phyloP scores from a whole-genome alignment of 1,140 invertebrate species.

The Drusus annulatus region DNA sequence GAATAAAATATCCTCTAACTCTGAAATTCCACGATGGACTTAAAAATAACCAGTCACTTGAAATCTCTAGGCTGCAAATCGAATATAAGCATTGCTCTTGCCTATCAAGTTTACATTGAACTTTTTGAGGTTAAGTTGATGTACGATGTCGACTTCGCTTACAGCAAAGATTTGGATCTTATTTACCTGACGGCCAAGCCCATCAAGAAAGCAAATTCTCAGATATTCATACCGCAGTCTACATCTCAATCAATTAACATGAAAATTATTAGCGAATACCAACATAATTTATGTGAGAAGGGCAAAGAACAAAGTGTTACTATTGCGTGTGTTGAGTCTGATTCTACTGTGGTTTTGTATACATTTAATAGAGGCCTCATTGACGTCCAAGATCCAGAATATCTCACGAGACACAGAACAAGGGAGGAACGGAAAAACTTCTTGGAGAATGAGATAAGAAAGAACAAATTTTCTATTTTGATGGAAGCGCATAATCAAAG shows the following conservation, averaged over 20 bases:
- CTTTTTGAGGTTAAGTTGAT: slow-evolving; percentile 55
- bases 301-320: slow-evolving; percentile 24
- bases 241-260: slow-evolving; percentile 42
- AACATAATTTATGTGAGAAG: slow-evolving; percentile 50
- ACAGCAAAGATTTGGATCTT: slow-evolving; percentile 34
- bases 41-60: slow-evolving; percentile 45
- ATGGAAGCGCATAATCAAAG: slow-evolving; percentile 47
- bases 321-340: slow-evolving; percentile 48
- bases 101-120: slow-evolving; percentile 54
- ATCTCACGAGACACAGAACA: slow-evolving; percentile 46
- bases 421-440: slow-evolving; percentile 51
- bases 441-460: slow-evolving; percentile 53
- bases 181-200: slow-evolving; percentile 51
- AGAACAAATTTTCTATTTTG: slow-evolving; percentile 47
- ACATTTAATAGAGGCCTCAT: slow-evolving; percentile 49
- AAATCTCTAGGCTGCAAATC: slow-evolving; percentile 49
- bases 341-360: slow-evolving; percentile 53
- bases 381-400: slow-evolving; percentile 48
- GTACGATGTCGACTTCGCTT: slow-evolving; percentile 50
- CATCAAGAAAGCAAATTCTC: slow-evolving; percentile 37
- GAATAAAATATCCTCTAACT: background rate
- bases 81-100: slow-evolving; percentile 41
- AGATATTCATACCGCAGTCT: slow-evolving; percentile 50
- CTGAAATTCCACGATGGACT: slow-evolving; percentile 39
- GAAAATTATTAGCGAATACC: slow-evolving; percentile 39